Evolutionary conservation across 2,113 vertebrate species (phyloP).

Genomic region (Melospiza melodia): DNA sequence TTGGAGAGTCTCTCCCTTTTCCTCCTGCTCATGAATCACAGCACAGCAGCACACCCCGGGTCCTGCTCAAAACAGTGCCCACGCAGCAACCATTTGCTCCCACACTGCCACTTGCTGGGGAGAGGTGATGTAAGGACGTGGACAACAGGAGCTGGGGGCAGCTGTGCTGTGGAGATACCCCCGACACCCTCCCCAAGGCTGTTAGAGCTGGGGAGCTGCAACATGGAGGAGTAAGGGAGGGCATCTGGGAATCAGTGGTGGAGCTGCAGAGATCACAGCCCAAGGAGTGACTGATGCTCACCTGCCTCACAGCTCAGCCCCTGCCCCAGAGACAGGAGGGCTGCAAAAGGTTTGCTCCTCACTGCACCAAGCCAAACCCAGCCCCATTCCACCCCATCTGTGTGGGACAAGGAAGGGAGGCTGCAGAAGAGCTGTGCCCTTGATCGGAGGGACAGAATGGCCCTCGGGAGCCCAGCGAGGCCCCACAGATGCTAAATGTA

Average conservation of each 20-base stretch:
- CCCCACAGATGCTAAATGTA: constrained; percentile 24
- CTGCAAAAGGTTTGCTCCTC: not conserved
- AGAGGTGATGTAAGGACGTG: not conserved
- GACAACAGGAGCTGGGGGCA: not conserved
- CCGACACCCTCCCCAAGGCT: not conserved
- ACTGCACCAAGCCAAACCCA: not conserved
- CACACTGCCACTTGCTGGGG: not conserved
- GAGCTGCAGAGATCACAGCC: not conserved
- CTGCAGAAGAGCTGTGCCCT: constrained; percentile 32
- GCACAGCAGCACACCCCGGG: not conserved
- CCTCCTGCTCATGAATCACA: not conserved
- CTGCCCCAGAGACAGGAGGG: not conserved
- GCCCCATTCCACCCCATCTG: not conserved
- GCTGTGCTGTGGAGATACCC: not conserved
- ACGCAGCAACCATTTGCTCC: not conserved
- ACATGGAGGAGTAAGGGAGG: not conserved
- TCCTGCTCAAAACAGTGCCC: not conserved
- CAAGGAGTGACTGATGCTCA: too few species aligned
- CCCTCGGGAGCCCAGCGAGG: not conserved
- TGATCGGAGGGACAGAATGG: not conserved
- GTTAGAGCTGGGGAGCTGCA: not conserved
- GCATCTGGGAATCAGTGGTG: not conserved
- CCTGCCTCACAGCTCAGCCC: not conserved
- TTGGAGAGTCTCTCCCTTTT: not conserved
- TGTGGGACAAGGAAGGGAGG: not conserved